Evolutionary conservation across 1,140 invertebrate genomes (phyloP).

Genomic region (Plutomurus gul): DNA sequence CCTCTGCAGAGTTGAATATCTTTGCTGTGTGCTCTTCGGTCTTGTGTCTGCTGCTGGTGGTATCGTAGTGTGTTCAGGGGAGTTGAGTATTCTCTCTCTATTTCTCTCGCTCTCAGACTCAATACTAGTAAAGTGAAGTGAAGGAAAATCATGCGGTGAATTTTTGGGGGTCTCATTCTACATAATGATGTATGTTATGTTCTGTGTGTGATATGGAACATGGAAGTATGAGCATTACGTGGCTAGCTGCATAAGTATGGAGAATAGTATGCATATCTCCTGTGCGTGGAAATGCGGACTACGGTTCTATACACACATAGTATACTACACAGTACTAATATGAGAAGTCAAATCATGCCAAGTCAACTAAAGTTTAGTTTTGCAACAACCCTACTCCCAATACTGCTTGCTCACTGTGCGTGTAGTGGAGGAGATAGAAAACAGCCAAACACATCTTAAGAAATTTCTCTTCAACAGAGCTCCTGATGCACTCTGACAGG

Average conservation of each 20-base stretch:
- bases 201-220: background rate
- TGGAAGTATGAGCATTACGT: background rate
- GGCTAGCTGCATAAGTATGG: no score
- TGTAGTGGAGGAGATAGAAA: no score
- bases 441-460: no score
- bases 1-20: background rate
- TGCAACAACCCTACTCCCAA: no score
- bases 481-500: no score
- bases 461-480: no score
- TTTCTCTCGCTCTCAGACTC: no score
- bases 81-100: background rate
- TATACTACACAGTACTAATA: background rate
- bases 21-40: background rate
- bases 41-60: background rate
- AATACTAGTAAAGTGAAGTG: background rate
- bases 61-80: background rate
- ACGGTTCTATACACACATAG: background rate
- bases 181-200: constrained; percentile 22
- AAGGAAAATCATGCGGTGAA: background rate
- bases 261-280: background rate
- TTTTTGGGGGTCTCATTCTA: constrained; percentile 11
- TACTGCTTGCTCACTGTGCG: no score
- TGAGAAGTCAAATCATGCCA: no score
- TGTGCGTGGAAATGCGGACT: background rate
- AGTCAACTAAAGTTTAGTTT: no score